Percentiles rank a stretch among this genome's conserved stretches.
Evolutionary conservation across 2,113 vertebrate species (phyloP).

Genomic region (Rhinopomastus cyanomelas): DNA sequence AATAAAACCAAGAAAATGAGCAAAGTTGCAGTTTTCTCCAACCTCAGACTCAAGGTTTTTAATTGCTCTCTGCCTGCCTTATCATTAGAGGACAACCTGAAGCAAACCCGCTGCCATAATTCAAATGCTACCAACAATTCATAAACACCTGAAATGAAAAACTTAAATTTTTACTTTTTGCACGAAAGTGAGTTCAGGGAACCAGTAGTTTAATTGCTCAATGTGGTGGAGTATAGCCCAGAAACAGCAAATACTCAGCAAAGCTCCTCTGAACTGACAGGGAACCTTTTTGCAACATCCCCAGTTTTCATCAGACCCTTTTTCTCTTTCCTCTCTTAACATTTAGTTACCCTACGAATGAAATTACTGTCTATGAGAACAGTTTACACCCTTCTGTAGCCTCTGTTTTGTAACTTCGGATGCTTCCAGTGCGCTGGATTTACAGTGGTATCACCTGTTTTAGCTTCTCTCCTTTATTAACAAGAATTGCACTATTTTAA

Average conservation of each 20-base stretch:
- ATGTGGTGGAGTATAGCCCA: accelerated
- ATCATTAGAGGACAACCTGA: accelerated
- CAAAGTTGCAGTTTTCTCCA: accelerated
- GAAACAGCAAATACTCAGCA: neutral
- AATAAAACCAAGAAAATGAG: neutral
- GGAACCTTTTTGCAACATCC: neutral
- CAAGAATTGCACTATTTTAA: neutral
- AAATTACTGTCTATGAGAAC: accelerated
- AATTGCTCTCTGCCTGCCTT: neutral
- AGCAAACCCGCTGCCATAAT: neutral
- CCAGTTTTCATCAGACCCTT: neutral
- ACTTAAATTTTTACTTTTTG: neutral
- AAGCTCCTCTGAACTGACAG: neutral
- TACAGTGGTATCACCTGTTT: neutral
- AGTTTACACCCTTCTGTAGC: neutral
- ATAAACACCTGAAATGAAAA: neutral
- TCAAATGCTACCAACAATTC: neutral
- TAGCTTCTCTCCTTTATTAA: neutral
- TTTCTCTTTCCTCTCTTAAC: neutral
- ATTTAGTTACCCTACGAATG: neutral
- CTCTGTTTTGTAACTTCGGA: neutral
- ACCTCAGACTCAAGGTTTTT: accelerated
- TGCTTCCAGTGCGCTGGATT: neutral
- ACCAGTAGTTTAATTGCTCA: neutral
- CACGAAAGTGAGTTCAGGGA: neutral